Evolutionary conservation across 2,888 invertebrate species (phyloP), one percentile per base, ranked within the genome.

Genomic region (Drosophila algonquin): DNA sequence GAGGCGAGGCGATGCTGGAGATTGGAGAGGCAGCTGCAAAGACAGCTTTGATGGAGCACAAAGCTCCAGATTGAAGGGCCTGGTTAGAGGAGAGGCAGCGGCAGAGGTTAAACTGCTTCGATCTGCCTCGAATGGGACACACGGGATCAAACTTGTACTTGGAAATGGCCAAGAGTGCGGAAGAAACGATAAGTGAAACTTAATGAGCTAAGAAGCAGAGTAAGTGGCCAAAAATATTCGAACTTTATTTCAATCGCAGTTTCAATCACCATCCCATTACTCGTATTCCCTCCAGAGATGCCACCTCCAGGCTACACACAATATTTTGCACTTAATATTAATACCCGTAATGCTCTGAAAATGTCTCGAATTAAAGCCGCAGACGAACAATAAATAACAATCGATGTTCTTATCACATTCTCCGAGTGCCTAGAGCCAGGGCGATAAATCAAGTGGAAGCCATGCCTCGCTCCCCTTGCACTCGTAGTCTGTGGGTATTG

Each of bases 331-430:
- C 48, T 51, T 56, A 63, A 63, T 54, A 40, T 56, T 50, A 63
- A 57, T 45, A 32, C 32, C 32, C 10, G 5, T 4, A 12, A 12
- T 12, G 40, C 40, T 63, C 58, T 58, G 52, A 30, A 55, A 60
- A 60, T 52, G 44, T 47, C 45, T 54, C 12, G 44, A 68, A 64
- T 73, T 59, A 59, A 72, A 55, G 57, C 58, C 73, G 46, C 72
- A 40, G 40, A 16, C 46, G 24, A 40, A 71, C 84, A 61, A 84
- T 84, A 84, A 84, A 87, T 84, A 78, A 87, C 87, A 84, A 84
- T 84, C 87, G 85, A 83, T 83, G 85, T 87, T 84, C 83, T 87
- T 87, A 84, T 84, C 87, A 80, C 87, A 87, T 78, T 80, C 75
- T 75, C 1, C 12, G 12, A 7, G 14, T 14, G 55, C 47, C 63